These are phyloP conservation scores for Pristiophorus japonicus DNA, from an alignment of 2,113 vertebrate genomes.

Conservation along the genomic window DNA sequence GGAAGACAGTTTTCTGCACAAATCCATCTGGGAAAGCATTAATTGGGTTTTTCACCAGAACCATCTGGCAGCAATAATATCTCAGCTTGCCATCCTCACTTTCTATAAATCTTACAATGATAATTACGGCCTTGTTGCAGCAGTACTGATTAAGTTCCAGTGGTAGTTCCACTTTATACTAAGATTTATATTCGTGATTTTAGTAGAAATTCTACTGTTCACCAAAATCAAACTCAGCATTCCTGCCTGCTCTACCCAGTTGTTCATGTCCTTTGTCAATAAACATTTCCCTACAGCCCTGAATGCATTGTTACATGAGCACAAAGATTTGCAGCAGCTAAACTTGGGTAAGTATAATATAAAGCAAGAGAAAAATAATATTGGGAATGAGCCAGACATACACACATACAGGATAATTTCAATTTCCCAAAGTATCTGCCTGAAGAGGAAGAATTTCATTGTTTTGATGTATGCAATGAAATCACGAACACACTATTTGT, in stretches of 20 bases:
- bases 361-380: not conserved
- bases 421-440: not conserved
- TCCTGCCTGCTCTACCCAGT: not conserved
- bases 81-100: constrained; percentile 32
- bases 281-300: not conserved
- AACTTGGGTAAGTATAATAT: not conserved
- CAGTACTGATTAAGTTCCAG: not conserved
- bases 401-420: not conserved
- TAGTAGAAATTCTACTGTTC: not conserved
- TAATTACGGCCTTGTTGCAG: constrained; percentile 29
- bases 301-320: not conserved
- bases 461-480: not conserved
- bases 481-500: not conserved
- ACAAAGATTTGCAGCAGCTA: not conserved
- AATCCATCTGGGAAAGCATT: constrained; percentile 32
- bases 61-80: constrained; percentile 25
- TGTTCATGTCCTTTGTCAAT: not conserved
- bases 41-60: not conserved
- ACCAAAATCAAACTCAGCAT: not conserved
- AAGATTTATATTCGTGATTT: constrained; percentile 8
- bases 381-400: not conserved
- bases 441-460: not conserved
- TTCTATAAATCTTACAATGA: constrained; percentile 35
- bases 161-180: not conserved
- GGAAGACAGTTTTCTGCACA: not conserved